Base-by-base conservation (phyloP, 1,140 invertebrate species). In the Varroa destructor region DNA sequence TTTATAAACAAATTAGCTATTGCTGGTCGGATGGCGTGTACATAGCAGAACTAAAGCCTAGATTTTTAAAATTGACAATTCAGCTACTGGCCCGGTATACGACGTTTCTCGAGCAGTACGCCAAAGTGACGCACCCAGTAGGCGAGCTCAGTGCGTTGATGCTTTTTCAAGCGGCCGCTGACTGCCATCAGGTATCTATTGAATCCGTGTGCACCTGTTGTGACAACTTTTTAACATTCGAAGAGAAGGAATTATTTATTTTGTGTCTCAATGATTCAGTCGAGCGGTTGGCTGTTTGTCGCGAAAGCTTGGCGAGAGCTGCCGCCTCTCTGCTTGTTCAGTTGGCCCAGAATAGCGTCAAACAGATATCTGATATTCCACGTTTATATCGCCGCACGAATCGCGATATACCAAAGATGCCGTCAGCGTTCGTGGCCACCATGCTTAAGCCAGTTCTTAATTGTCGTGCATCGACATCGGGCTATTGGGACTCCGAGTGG, bases 321-420 rank as follows among this genome's bases (percentile, higher is more conserved):
- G 61, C 61, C 3, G 46, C 46, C 61, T 10, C 56, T 12, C 57
- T 78, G 12, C 72, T 75, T 6, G 55, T 25, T 10, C 74, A 78
- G 73, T 78, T 76, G 58, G 58, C 73, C n/a, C 42, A 67, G 40
- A 43, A 71, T 1, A 73, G 74, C 71, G 80, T 84, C 8, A 80
- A 81, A 71, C 77, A 79, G 83, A 90, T 95, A 1, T 88, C 85
- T 75, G 91, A 96, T 77, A 90, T 96, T 82, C 93, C 93, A 46
- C 83, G 93, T 75, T 80, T 95, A 51, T 97, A 93, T 79, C 83
- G 93, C 76, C 86, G 92, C 78, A 97, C 93, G 0, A 97, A 96
- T 80, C 84, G 90, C 75, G 90, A 90, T 75, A 81, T 86, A 57
- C 90, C 90, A 0, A 86, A 85, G 1, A 87, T 88, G 76, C 84